phyloP scores from a whole-genome alignment of 2,888 invertebrate genomes.

The Ophion costatus region DNA sequence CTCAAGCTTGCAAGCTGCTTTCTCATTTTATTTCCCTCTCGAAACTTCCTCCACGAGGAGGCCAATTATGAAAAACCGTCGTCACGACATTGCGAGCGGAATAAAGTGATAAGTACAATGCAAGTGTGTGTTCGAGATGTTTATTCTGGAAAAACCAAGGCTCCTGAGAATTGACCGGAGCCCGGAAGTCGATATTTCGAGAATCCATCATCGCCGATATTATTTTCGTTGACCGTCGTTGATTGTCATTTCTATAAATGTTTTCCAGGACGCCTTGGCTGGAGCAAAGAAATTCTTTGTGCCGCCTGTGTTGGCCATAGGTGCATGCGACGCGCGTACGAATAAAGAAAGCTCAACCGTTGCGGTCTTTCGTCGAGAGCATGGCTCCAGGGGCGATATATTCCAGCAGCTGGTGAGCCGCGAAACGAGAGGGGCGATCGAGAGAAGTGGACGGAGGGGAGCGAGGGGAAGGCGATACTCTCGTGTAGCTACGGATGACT shows the following conservation, averaged over 20 bases:
- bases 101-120: no score
- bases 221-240: slow-evolving; percentile 2
- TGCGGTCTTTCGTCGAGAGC: background rate
- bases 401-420: slow-evolving; percentile 60
- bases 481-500: slow-evolving; percentile 38
- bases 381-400: slow-evolving; percentile 26
- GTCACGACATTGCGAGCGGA: no score
- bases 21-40: no score
- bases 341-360: background rate
- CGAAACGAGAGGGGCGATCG: slow-evolving; percentile 18
- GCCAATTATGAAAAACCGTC: no score
- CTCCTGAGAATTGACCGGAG: no score
- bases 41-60: no score
- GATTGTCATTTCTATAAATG: no score
- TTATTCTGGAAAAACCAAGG: no score
- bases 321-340: background rate
- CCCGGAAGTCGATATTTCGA: background rate
- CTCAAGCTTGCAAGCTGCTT: no score
- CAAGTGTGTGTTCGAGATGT: no score
- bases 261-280: background rate
- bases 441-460: no score
- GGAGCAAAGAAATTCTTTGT: slow-evolving; percentile 13
- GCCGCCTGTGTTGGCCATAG: background rate
- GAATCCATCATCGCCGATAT: background rate
- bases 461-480: background rate